These are phyloP conservation scores for Drosophila oshimai DNA, from an alignment of 1,140 invertebrate species.

Conservation along the genomic window DNA sequence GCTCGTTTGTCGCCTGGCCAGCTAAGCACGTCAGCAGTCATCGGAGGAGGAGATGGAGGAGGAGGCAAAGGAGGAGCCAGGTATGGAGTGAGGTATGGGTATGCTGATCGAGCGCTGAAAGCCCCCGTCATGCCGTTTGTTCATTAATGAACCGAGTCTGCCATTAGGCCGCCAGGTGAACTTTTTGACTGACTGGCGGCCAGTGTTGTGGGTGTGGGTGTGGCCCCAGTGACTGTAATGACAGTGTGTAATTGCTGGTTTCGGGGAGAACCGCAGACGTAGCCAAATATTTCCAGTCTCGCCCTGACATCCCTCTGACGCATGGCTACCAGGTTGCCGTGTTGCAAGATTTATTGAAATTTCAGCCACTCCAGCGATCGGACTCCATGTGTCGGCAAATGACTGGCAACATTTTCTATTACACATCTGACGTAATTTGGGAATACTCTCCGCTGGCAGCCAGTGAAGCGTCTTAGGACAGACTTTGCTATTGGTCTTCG, in stretches of 20 bases:
- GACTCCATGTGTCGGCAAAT: constrained; percentile 14
- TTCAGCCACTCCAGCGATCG: constrained; percentile 7
- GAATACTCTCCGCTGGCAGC: not conserved
- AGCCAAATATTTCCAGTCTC: constrained; percentile 26
- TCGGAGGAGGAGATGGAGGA: not conserved
- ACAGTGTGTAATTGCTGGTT: constrained; percentile 54
- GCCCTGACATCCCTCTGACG: constrained; percentile 12
- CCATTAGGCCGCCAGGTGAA: constrained; percentile 40
- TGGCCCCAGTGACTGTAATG: constrained; percentile 22
- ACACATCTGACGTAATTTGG: constrained; percentile 46
- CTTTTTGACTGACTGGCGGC: constrained; percentile 11
- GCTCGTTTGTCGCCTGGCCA: constrained; percentile 48
- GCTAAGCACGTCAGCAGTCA: constrained; percentile 17
- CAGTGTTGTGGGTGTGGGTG: constrained; percentile 32
- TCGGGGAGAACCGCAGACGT: constrained; percentile 24
- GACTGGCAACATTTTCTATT: constrained; percentile 45
- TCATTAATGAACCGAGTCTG: constrained; percentile 64
- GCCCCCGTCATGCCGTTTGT: constrained; percentile 59
- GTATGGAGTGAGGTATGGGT: not conserved
- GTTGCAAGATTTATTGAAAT: constrained; percentile 35
- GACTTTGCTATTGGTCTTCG: constrained; percentile 8
- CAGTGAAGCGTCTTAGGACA: constrained; percentile 45
- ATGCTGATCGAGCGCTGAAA: constrained; percentile 30
- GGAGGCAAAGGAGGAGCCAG: not conserved
- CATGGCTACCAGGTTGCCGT: not conserved